phyloP scores from a whole-genome alignment of 1,140 invertebrate species.

The Papilio machaon region DNA sequence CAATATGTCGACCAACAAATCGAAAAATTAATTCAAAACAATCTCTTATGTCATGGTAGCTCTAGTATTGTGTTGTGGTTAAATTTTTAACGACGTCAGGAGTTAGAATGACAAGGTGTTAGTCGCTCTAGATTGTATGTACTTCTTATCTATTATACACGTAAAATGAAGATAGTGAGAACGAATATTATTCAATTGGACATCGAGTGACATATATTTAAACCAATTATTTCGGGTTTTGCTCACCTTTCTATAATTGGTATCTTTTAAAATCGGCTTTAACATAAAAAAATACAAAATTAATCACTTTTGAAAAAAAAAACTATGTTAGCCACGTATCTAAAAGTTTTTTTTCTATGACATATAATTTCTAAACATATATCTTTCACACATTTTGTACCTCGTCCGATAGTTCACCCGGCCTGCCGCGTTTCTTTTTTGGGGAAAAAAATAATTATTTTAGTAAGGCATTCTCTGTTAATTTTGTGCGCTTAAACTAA shows the following conservation, averaged over 20 bases:
- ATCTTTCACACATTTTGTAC: slow-evolving; percentile 77
- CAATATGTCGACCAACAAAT: background rate
- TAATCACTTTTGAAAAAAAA: slow-evolving; percentile 64
- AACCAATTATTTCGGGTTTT: slow-evolving; percentile 54
- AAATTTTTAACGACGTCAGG: slow-evolving; percentile 45
- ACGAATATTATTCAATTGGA: slow-evolving; percentile 34
- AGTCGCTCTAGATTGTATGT: slow-evolving; percentile 57
- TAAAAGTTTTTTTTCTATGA: slow-evolving; percentile 69
- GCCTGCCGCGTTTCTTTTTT: slow-evolving; percentile 79
- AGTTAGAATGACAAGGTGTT: slow-evolving; percentile 68
- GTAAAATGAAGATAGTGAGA: slow-evolving; percentile 40
- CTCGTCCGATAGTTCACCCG: slow-evolving; percentile 75
- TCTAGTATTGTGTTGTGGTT: background rate
- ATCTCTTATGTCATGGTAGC: background rate
- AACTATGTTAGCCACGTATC: slow-evolving; percentile 79
- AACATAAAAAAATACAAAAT: slow-evolving; percentile 48
- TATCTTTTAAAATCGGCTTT: slow-evolving; percentile 39
- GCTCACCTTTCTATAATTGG: slow-evolving; percentile 49
- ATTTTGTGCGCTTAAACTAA: slow-evolving; percentile 60
- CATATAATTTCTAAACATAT: slow-evolving; percentile 78
- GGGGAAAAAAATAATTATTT: slow-evolving; percentile 73
- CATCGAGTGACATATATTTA: slow-evolving; percentile 27
- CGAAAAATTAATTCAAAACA: background rate
- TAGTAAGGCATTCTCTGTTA: slow-evolving; percentile 77
- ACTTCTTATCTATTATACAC: slow-evolving; percentile 37